Evolutionary conservation across 1,140 invertebrate species (phyloP), one percentile per base, ranked within the genome.

Genomic region (Copidosoma floridanum): DNA sequence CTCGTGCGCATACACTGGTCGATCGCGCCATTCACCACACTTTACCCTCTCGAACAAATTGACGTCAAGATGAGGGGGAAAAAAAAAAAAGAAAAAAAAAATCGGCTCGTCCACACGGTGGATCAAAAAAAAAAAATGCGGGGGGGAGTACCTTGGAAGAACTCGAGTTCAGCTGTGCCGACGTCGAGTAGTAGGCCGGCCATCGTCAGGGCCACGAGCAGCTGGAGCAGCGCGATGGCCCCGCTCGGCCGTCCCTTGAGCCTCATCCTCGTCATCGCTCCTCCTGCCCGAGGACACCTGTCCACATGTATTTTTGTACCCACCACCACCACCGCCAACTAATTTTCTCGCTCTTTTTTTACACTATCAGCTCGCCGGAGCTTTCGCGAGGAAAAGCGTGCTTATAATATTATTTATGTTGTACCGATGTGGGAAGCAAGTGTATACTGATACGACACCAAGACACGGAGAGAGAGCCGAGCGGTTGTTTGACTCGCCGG

Each of bases 91-190:
- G n/a, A n/a, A n/a, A n/a, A n/a, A n/a, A n/a, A n/a, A n/a, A n/a
- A n/a, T n/a, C n/a, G n/a, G n/a, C n/a, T n/a, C n/a, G n/a, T n/a
- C n/a, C n/a, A n/a, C n/a, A n/a, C n/a, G n/a, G n/a, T n/a, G n/a
- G n/a, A n/a, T n/a, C n/a, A n/a, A n/a, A n/a, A n/a, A n/a, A n/a
- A n/a, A n/a, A n/a, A n/a, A 50, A 50, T 10, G 41, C 41, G 7
- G 20, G 32, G 32, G 27, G 43, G 38, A 23, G 67, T 50, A 78
- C 75, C 73, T 69, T 68, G 70, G 57, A 75, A 76, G 47, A 72
- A 71, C 27, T 75, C 68, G 12, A 73, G 65, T 54, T 76, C 73
- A 40, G 72, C 54, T 6, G 8, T 6, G 1, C 72, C 54, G 20
- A 32, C 24, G 0, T 71, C 57, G 24, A 68, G 66, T 8, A 72